Evolutionary conservation across 2,888 invertebrate species (phyloP).

Genomic region (Apamea monoglypha): DNA sequence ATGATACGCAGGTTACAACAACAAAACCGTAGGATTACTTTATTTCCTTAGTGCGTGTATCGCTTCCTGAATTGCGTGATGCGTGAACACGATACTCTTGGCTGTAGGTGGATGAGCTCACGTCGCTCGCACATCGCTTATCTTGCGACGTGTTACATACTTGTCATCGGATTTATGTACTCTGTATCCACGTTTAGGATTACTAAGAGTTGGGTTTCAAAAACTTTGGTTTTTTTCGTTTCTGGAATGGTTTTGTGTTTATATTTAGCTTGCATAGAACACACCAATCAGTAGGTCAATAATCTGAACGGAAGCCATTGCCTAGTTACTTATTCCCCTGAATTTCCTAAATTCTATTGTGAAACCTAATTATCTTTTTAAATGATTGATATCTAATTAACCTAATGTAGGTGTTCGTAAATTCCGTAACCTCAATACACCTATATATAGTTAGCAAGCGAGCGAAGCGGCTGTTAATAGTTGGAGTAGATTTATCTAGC

Average conservation of each 20-base stretch:
- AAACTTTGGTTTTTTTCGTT: neutral
- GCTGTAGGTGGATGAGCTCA: constrained; percentile 42
- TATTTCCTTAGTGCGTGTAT: constrained; percentile 58
- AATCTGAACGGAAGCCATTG: neutral
- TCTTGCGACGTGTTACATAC: constrained; percentile 33
- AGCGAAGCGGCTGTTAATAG: constrained; percentile 19
- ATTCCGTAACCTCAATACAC: constrained; percentile 18
- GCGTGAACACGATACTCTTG: constrained; percentile 34
- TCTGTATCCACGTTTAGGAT: constrained; percentile 6
- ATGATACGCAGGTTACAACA: constrained; percentile 35
- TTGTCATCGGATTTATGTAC: constrained; percentile 23
- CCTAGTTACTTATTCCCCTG: too few relatives aligned
- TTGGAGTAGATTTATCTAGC: constrained; percentile 44
- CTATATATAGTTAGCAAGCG: constrained; percentile 14
- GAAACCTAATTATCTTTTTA: neutral
- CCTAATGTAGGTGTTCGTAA: neutral
- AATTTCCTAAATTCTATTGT: neutral
- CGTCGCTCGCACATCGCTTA: constrained; percentile 40
- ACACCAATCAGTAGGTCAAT: neutral
- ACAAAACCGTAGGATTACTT: constrained; percentile 52
- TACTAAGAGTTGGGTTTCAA: neutral
- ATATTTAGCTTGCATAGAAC: neutral
- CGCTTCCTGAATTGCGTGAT: constrained; percentile 40
- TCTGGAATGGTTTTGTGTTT: neutral
- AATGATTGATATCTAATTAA: neutral